Percentiles rank a stretch among this genome's conserved stretches.
Conservation (phyloP, 2,113 vertebrate species). For the Toxotes chatareus region DNA sequence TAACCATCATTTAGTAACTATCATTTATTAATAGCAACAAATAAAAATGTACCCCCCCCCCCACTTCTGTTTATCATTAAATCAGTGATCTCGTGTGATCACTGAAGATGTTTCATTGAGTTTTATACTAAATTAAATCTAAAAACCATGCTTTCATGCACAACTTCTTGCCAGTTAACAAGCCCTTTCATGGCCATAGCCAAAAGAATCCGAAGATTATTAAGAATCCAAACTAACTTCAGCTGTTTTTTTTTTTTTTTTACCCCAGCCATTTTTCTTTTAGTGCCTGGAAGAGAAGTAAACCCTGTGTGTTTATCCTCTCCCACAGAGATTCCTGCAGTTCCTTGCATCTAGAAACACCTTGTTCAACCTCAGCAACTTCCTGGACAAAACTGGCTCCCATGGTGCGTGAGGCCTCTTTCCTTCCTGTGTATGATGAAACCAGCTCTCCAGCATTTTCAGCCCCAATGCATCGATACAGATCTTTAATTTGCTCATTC, state of each 20-base stretch:
- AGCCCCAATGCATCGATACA: too few species aligned
- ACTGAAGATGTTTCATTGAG: too few species aligned
- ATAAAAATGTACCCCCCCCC: too few species aligned
- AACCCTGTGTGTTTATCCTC: constrained; percentile 39
- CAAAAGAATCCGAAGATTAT: not conserved
- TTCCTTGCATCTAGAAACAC: constrained; percentile 98
- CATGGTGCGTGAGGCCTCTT: constrained; percentile 87
- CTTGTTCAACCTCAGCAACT: constrained; percentile 98
- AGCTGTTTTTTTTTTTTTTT: not conserved
- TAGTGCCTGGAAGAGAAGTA: not conserved
- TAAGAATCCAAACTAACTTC: too few species aligned
- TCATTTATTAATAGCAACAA: too few species aligned
- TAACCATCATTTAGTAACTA: too few species aligned
- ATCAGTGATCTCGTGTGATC: too few species aligned
- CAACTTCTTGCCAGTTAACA: not conserved
- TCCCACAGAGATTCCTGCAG: constrained; percentile 93
- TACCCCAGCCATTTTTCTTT: not conserved
- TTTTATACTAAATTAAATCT: not conserved
- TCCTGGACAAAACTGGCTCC: constrained; percentile 98
- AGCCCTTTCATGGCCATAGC: not conserved
- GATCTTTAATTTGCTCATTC: not conserved
- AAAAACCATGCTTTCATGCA: not conserved
- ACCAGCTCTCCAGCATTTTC: not conserved
- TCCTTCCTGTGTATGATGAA: not conserved
- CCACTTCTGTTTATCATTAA: not conserved